Evolutionary conservation across 2,113 vertebrate genomes (phyloP).

Genomic region (Glareola pratincola): DNA sequence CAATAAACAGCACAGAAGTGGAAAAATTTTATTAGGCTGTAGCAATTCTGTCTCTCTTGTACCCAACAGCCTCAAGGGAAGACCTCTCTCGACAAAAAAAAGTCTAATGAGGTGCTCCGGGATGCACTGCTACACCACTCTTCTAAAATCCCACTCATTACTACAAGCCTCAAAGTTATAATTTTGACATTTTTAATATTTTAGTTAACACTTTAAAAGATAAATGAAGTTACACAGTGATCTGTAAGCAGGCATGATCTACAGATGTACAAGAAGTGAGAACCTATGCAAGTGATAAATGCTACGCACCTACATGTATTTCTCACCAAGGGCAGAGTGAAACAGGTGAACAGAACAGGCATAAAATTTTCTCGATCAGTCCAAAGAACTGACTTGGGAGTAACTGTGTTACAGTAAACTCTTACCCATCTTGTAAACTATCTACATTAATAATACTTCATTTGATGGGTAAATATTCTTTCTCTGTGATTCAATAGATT

Average conservation of each 20-base stretch:
- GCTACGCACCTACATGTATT: not conserved
- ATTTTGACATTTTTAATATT: not conserved
- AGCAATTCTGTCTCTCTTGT: not conserved
- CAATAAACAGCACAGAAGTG: not conserved
- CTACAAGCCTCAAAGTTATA: not conserved
- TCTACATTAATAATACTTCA: not conserved
- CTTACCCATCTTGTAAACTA: not conserved
- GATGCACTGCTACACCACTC: not conserved
- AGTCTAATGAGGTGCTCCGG: not conserved
- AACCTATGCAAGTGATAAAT: not conserved
- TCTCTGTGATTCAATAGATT: not conserved
- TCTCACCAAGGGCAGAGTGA: not conserved
- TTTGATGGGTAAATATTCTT: not conserved
- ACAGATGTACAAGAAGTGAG: not conserved
- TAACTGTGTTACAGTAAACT: not conserved
- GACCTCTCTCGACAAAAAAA: not conserved
- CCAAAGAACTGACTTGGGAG: not conserved
- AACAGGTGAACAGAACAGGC: not conserved
- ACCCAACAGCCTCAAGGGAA: not conserved
- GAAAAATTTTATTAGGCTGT: not conserved
- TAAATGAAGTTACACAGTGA: not conserved
- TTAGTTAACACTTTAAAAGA: not conserved
- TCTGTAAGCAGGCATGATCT: not conserved
- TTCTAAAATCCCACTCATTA: not conserved
- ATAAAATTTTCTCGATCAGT: not conserved